Evolutionary conservation across 2,113 vertebrate genomes (phyloP).

Genomic region (Suncus etruscus): DNA sequence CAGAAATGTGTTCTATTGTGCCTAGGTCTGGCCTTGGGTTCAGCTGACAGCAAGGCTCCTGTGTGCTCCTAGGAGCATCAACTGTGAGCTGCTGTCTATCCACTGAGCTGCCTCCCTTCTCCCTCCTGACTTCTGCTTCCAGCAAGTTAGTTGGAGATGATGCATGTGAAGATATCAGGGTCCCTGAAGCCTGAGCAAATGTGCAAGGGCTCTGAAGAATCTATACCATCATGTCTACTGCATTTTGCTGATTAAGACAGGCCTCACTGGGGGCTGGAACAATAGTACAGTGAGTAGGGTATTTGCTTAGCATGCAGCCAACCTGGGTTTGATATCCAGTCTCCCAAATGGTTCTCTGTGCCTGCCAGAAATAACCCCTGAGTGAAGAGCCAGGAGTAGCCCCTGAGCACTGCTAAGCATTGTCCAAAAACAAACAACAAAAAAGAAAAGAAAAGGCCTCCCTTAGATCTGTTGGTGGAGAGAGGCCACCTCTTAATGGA

Average conservation of each 20-base stretch:
- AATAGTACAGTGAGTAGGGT: too few species aligned
- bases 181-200: not conserved
- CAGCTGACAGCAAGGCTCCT: too few species aligned
- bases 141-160: not conserved
- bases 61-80: not conserved
- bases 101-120: not conserved
- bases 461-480: not conserved
- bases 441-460: not conserved
- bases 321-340: too few species aligned
- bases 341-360: too few species aligned
- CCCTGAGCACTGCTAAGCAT: too few species aligned
- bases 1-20: not conserved
- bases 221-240: not conserved
- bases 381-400: too few species aligned
- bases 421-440: too few species aligned
- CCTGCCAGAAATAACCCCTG: too few species aligned
- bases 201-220: not conserved
- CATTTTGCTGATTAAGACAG: too few species aligned
- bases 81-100: not conserved
- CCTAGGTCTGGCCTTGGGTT: not conserved
- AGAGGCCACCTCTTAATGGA: not conserved
- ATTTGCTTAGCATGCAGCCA: too few species aligned
- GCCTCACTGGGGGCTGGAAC: too few species aligned
- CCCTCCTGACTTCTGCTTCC: rapidly evolving
- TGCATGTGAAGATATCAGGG: not conserved